A percentile compares a stretch with the other conserved stretches of the same genome.
Conservation (phyloP, 1,140 invertebrate species). For the Pseudobourletiella spinata region DNA sequence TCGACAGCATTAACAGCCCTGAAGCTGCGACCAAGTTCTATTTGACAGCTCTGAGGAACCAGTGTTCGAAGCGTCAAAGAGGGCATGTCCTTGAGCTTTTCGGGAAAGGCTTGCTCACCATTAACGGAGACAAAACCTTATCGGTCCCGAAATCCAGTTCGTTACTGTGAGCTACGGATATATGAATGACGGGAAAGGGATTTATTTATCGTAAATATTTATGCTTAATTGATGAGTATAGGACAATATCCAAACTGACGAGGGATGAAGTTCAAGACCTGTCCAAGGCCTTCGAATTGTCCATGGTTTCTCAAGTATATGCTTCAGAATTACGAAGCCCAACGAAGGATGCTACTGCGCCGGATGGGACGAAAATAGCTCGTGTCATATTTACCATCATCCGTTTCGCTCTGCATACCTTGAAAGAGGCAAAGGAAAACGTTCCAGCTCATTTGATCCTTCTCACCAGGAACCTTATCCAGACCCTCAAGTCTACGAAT, state of each 20-base stretch:
- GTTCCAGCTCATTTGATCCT: neutral
- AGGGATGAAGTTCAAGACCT: neutral
- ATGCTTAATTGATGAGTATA: neutral
- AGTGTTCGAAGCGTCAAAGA: neutral
- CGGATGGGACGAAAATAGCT: constrained; percentile 1
- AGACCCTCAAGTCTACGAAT: neutral
- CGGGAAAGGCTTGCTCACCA: neutral
- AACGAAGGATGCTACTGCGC: neutral
- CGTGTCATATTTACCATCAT: neutral
- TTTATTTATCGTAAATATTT: neutral
- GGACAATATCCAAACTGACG: neutral
- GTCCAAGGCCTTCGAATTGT: neutral
- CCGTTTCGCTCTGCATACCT: neutral
- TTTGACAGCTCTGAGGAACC: neutral
- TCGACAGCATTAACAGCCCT: neutral
- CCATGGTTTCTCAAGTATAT: constrained; percentile 6
- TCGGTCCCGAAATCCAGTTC: neutral
- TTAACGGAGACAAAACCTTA: neutral
- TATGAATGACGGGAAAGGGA: neutral
- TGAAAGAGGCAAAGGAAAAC: neutral
- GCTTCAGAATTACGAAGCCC: neutral
- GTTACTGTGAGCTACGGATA: neutral
- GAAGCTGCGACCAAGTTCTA: neutral
- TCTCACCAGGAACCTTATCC: neutral
- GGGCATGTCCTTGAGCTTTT: neutral